phyloP scores from a whole-genome alignment of 2,797 vertebrate genomes.

The Aphelocoma californica region DNA sequence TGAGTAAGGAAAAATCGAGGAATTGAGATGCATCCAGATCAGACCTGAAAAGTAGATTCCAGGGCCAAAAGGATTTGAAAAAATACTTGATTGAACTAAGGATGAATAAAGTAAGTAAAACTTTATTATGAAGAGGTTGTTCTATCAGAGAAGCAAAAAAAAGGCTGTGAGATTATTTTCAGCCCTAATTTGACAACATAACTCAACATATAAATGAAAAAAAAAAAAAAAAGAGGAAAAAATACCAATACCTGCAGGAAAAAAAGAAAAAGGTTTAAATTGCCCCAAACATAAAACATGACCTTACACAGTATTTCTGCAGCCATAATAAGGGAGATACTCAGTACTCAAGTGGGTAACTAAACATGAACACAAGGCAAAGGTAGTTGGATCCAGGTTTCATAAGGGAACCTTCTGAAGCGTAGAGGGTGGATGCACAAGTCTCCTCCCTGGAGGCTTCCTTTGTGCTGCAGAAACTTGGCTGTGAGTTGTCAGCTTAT shows the following conservation, averaged over 20 bases:
- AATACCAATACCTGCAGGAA: not conserved
- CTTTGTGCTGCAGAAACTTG: not conserved
- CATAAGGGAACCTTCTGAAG: not conserved
- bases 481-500: not conserved
- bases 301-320: not conserved
- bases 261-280: not conserved
- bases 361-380: not conserved
- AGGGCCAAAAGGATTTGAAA: not conserved
- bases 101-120: not conserved
- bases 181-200: not conserved
- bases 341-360: not conserved
- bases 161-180: not conserved
- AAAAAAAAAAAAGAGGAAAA: not conserved
- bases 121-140: not conserved
- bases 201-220: not conserved
- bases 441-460: not conserved
- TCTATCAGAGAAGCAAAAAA: not conserved
- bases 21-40: not conserved
- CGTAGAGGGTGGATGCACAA: not conserved
- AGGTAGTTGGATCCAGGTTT: not conserved
- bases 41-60: not conserved
- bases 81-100: not conserved
- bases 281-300: not conserved
- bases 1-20: not conserved
- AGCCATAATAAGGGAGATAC: not conserved